Evolutionary conservation across 2,113 vertebrate genomes (phyloP), one percentile per base, ranked within the genome.

Genomic region (Orthochromis malagaraziensis): DNA sequence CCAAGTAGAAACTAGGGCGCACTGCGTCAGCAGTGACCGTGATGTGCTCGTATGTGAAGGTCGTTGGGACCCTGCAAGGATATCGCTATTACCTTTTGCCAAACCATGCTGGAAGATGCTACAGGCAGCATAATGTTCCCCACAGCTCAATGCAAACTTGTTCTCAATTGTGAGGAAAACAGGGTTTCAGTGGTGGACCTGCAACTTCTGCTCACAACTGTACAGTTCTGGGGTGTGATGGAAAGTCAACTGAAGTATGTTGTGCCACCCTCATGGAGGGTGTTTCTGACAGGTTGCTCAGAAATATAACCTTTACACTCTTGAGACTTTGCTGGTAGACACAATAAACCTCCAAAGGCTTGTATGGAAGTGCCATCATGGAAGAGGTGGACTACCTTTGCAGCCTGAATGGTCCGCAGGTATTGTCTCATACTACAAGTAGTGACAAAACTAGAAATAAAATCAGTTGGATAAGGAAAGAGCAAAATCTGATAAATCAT

Each of bases 401-500:
- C 40, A 75, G 13, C 14, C 68, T 75, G 40, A 75, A 47, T 47
- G 24, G 40, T 26, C 21, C 6, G 14, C 40, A 47, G 68, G 14
- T 29, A 75, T 5, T 11, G 68, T 29, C 68, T 47, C 38, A 45
- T 45, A 42, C 12, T 42, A 42, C 35, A 42, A 70, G 35, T 70
- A 26, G 8, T 0, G 68, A 73, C 21, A 73, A 73, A 73, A 73
- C 40, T 17, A 29, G 21, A 73, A 45, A 73, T 26, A 45, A 26
- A 47, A 73, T 47, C 5, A 47, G 14, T 47, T 9, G 68, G 14
- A 73, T 73, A 73, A 45, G 40, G 35, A 45, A 29, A 29, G 40
- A 2, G 40, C 9, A 45, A 26, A 47, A 75, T 0, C 24, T 75
- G 68, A 26, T 0, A 45, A 26, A 29, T 7, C 24, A 17, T 7